Percentiles rank a stretch among this genome's conserved stretches.
Evolutionary conservation across 2,797 vertebrate genomes (phyloP).

Genomic region (Vultur gryphus): DNA sequence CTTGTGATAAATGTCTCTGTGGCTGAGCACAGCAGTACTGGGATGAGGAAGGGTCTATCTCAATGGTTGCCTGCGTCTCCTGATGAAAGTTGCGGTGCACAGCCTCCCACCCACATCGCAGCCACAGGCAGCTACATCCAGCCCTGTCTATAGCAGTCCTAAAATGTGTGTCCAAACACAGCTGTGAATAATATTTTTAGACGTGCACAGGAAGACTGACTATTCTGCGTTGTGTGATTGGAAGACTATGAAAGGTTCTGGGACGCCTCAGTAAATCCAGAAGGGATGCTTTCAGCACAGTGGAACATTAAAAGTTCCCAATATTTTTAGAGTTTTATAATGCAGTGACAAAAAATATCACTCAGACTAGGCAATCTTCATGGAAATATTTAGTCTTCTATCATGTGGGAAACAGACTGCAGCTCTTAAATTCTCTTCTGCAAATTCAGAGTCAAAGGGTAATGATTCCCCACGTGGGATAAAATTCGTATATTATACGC

Average conservation of each 20-base stretch:
- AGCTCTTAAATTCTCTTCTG: neutral
- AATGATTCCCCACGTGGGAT: neutral
- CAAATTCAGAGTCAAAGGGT: conserved; percentile 23
- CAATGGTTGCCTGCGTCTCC: rapidly evolving
- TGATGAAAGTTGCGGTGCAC: neutral
- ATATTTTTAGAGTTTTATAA: conserved; percentile 24
- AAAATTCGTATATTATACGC: neutral
- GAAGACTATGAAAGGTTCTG: conserved; percentile 39
- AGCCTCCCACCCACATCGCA: neutral
- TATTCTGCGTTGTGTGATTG: neutral
- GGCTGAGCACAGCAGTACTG: neutral
- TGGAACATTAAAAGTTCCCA: neutral
- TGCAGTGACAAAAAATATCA: conserved; percentile 19
- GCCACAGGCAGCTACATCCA: neutral
- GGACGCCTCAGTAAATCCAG: neutral
- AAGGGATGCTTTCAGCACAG: neutral
- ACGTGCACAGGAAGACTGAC: neutral
- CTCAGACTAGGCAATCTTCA: neutral
- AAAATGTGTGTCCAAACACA: conserved; percentile 26
- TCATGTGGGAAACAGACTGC: neutral
- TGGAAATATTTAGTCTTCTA: conserved; percentile 52
- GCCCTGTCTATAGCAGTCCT: neutral
- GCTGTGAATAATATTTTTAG: conserved; percentile 27
- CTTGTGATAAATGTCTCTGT: neutral
- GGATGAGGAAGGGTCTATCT: neutral